Conservation (phyloP, 2,113 vertebrate genomes). For the Toxostoma redivivum region DNA sequence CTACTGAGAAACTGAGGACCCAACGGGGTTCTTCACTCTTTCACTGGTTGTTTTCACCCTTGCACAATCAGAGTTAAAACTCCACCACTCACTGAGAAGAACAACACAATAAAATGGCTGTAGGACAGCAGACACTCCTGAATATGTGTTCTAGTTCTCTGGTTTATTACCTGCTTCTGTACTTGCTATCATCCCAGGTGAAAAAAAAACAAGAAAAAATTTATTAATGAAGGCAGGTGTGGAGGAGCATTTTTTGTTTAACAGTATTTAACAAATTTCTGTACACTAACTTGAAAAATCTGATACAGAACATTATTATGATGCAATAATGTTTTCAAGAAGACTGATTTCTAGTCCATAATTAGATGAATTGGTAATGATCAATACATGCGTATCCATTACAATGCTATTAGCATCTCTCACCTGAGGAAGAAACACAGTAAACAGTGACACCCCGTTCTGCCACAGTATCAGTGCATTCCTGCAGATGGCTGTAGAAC, state of each 20-base stretch:
- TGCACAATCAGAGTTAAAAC: background rate
- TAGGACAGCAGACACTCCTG: background rate
- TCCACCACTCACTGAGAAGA: background rate
- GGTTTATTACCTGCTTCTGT: background rate
- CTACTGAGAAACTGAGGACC: background rate
- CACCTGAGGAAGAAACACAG: background rate
- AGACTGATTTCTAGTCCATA: background rate
- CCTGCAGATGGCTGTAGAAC: constrained; percentile 60
- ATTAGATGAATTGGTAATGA: background rate
- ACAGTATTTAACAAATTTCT: background rate
- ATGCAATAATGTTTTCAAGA: background rate
- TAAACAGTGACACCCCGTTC: background rate
- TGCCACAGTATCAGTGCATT: constrained; percentile 59
- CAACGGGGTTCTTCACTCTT: background rate
- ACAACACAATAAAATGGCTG: background rate
- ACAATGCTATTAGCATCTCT: background rate
- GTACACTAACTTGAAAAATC: background rate
- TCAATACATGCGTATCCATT: background rate
- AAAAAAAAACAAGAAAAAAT: background rate
- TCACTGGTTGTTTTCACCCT: background rate
- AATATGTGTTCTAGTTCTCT: background rate
- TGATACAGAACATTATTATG: background rate
- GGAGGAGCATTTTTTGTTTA: background rate
- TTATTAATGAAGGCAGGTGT: background rate
- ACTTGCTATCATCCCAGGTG: background rate